Conservation (phyloP, 2,888 invertebrate genomes). For the Galerucella nymphaeae region DNA sequence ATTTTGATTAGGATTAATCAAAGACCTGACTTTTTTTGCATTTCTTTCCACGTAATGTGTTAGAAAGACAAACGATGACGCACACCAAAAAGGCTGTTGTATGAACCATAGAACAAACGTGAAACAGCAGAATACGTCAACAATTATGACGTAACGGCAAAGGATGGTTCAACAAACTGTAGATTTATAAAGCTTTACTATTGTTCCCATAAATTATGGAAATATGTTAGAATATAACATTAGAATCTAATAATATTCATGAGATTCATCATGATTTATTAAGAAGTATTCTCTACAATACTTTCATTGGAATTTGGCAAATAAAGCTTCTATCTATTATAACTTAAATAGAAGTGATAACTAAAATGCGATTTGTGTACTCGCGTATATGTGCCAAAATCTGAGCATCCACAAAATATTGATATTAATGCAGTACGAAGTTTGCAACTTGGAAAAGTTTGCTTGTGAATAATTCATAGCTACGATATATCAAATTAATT, state of each 20-base stretch:
- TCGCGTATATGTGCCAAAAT: slow-evolving; percentile 40
- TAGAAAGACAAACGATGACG: no score
- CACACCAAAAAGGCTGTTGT: no score
- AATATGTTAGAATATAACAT: neutral
- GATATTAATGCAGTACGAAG: slow-evolving; percentile 38
- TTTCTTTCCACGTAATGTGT: no score
- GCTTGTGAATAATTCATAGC: slow-evolving; percentile 39
- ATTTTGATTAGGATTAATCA: no score
- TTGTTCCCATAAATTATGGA: neutral
- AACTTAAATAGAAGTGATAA: slow-evolving; percentile 30
- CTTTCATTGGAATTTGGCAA: slow-evolving; percentile 13
- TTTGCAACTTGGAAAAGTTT: slow-evolving; percentile 32
- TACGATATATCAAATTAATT: slow-evolving; percentile 40
- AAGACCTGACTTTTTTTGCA: no score
- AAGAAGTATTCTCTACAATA: slow-evolving; percentile 16
- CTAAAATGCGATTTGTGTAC: slow-evolving; percentile 30
- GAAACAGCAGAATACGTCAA: no score
- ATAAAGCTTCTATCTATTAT: slow-evolving; percentile 29
- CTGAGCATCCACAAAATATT: slow-evolving; percentile 36
- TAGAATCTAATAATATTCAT: neutral
- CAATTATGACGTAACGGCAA: no score
- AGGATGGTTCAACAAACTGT: no score
- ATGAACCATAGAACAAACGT: no score
- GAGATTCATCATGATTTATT: neutral
- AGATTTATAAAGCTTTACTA: no score